Conservation (phyloP, 2,888 invertebrate species). For the Aleiodes leptofemur region DNA sequence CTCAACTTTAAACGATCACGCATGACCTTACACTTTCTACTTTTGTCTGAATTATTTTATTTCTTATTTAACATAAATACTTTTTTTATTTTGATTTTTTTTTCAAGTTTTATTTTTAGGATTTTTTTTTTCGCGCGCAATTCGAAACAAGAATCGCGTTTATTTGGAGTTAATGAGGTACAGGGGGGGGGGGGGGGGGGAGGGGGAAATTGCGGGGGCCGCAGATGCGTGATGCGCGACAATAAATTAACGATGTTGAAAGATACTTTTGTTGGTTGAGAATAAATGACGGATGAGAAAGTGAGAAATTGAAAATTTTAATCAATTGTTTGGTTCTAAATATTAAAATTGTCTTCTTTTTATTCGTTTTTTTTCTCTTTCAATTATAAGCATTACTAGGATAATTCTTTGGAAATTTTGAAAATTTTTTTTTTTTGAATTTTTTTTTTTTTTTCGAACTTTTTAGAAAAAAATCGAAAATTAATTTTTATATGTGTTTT, state of each 20-base stretch:
- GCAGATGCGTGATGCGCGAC: constrained; percentile 65
- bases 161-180: constrained; percentile 42
- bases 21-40: constrained; percentile 35
- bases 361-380: too few species aligned
- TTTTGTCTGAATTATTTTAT: constrained; percentile 27
- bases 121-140: background rate
- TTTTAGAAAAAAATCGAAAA: too few species aligned
- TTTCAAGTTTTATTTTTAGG: too few species aligned
- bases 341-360: background rate
- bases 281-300: too few species aligned
- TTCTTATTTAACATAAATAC: too few species aligned
- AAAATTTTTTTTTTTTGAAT: too few species aligned
- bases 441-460: too few species aligned
- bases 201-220: constrained; percentile 61
- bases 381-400: too few species aligned
- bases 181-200: constrained; percentile 55
- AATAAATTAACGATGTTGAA: constrained; percentile 63
- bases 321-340: constrained; percentile 4
- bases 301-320: too few species aligned
- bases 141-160: background rate
- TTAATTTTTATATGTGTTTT: too few species aligned
- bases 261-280: constrained; percentile 27
- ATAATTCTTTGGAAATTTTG: too few species aligned
- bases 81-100: background rate
- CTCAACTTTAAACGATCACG: constrained; percentile 52